These are phyloP conservation scores for Chamaetylas fuelleborni DNA, from an alignment of 2,113 vertebrate genomes.

Conservation along the genomic window DNA sequence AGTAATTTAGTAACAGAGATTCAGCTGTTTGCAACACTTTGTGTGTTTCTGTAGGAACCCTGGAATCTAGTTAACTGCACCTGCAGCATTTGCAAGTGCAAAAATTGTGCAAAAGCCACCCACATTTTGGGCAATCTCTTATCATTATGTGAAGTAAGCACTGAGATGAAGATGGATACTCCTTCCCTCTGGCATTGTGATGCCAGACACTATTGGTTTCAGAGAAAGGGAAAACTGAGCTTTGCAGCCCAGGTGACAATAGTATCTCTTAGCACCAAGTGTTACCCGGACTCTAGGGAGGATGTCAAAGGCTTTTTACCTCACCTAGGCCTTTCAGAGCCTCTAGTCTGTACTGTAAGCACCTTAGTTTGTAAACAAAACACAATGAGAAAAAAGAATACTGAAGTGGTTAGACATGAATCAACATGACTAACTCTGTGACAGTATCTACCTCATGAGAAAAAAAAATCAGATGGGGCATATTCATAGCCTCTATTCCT, in stretches of 20 bases:
- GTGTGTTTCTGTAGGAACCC: neutral
- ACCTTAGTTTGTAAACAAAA: neutral
- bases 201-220: neutral
- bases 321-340: neutral
- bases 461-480: neutral
- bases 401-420: neutral
- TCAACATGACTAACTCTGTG: neutral
- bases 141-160: neutral
- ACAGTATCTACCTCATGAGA: neutral
- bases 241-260: neutral
- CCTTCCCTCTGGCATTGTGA: neutral
- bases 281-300: neutral
- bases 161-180: neutral
- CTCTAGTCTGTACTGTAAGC: fast-evolving
- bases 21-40: neutral
- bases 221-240: neutral
- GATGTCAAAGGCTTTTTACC: neutral
- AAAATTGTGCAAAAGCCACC: neutral
- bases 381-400: neutral
- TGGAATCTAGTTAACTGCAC: neutral
- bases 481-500: neutral
- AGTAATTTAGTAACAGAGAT: neutral
- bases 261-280: neutral
- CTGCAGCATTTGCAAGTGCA: neutral
- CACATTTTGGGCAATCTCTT: neutral